Evolutionary conservation across 2,113 vertebrate genomes (phyloP).

Genomic region (Carettochelys insculpta): DNA sequence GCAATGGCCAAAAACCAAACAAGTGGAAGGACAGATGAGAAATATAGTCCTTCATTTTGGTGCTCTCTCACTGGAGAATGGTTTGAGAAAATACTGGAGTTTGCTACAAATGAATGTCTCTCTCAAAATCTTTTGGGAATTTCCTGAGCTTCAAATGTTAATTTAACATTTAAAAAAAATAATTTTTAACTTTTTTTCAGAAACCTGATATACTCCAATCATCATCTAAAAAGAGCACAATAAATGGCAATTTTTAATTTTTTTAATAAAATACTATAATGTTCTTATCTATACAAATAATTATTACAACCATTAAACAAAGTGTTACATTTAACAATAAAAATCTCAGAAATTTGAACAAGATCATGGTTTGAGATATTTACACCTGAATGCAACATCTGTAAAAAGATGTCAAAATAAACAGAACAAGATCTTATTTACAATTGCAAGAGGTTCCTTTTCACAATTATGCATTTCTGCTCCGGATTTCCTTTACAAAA

Average conservation of each 20-base stretch:
- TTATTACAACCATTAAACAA: slow-evolving; percentile 84
- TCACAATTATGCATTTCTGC: slow-evolving; percentile 72
- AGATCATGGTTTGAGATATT: slow-evolving; percentile 79
- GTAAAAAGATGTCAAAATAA: slow-evolving; percentile 85
- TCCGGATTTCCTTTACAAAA: slow-evolving; percentile 73
- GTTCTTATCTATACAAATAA: slow-evolving; percentile 83
- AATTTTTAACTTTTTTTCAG: background rate
- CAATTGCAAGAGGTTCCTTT: slow-evolving; percentile 72
- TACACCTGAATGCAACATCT: slow-evolving; percentile 77
- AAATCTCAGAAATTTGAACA: slow-evolving; percentile 81
- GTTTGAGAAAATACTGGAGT: background rate
- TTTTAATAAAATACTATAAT: slow-evolving; percentile 86
- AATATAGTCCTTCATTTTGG: background rate
- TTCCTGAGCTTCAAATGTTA: background rate
- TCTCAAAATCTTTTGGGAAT: background rate
- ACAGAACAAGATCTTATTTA: slow-evolving; percentile 79
- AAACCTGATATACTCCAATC: background rate
- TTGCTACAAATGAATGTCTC: background rate
- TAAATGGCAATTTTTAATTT: slow-evolving; percentile 75
- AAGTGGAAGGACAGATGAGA: background rate
- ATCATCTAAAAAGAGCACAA: slow-evolving; percentile 12
- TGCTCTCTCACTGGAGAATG: background rate
- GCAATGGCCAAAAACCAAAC: background rate
- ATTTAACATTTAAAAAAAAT: background rate
- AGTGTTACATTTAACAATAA: slow-evolving; percentile 83